phyloP scores from a whole-genome alignment of 1,140 invertebrate genomes.

The Rhyacophila brunnea region DNA sequence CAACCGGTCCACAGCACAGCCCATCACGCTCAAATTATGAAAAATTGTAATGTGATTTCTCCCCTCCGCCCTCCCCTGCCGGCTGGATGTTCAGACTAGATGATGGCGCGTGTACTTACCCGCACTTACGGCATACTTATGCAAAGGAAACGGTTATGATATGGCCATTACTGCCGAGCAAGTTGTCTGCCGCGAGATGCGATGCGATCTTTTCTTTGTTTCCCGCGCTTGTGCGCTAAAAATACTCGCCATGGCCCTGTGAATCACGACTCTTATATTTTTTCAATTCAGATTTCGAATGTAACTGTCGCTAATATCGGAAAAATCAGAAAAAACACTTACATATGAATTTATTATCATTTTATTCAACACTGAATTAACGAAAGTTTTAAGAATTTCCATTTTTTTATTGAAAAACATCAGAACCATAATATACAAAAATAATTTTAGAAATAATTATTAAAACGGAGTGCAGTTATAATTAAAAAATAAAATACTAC shows the following conservation, averaged over 20 bases:
- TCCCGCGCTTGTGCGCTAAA: constrained; percentile 15
- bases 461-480: too few species aligned
- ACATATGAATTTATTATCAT: too few species aligned
- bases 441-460: too few species aligned
- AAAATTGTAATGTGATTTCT: constrained; percentile 26
- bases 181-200: constrained; percentile 11
- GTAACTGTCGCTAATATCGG: too few species aligned
- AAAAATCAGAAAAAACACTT: too few species aligned
- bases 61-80: background rate
- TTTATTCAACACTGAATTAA: too few species aligned
- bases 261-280: too few species aligned
- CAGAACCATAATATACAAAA: too few species aligned
- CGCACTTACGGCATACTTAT: constrained; percentile 26
- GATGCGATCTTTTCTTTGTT: constrained; percentile 18
- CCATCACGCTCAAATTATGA: constrained; percentile 27
- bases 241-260: constrained; percentile 5
- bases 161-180: constrained; percentile 22
- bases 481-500: too few species aligned
- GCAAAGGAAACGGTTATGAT: constrained; percentile 35
- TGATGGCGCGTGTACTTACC: constrained; percentile 24
- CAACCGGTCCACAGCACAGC: background rate
- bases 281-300: too few species aligned
- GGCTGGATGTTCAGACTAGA: constrained; percentile 4
- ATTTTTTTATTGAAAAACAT: too few species aligned
- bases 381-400: too few species aligned